Percentiles rank a stretch among this genome's conserved stretches.
Conservation (phyloP, 2,888 invertebrate species). For the Chouioia cunea region DNA sequence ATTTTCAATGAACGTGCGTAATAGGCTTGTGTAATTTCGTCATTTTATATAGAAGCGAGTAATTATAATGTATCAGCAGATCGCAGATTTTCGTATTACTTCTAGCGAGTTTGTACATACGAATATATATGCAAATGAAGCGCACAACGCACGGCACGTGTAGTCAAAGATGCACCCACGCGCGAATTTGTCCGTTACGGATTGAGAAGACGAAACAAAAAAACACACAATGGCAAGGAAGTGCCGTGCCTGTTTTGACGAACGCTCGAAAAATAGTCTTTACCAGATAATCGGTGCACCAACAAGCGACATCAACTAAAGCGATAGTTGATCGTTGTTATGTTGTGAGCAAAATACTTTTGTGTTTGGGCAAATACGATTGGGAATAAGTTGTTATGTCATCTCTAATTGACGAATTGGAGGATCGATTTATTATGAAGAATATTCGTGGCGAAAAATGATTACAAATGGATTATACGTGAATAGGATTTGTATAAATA, state of each 20-base stretch:
- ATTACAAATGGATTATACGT: too few relatives aligned
- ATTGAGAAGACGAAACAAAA: constrained; percentile 14
- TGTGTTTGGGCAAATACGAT: too few relatives aligned
- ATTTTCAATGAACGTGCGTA: background rate
- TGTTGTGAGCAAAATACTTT: too few relatives aligned
- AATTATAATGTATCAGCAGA: constrained; percentile 30
- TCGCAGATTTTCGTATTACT: constrained; percentile 14
- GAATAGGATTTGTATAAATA: too few relatives aligned
- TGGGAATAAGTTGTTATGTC: too few relatives aligned
- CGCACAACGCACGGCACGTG: too few relatives aligned
- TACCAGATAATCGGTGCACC: too few relatives aligned
- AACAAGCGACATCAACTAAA: too few relatives aligned
- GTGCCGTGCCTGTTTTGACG: constrained; percentile 36
- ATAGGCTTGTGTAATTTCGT: constrained; percentile 11
- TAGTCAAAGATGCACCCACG: constrained; percentile 39
- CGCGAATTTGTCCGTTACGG: constrained; percentile 29
- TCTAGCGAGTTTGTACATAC: background rate
- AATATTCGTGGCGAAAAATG: too few relatives aligned
- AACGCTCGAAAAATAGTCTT: background rate
- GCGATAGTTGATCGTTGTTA: too few relatives aligned
- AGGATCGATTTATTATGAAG: too few relatives aligned
- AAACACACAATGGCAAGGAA: constrained; percentile 31
- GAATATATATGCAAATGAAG: background rate
- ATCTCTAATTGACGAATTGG: too few relatives aligned
- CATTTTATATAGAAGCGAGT: constrained; percentile 7